A percentile compares a stretch with the other conserved stretches of the same genome.
Evolutionary conservation across 2,797 vertebrate species (phyloP).

Genomic region (Myotis daubentonii): DNA sequence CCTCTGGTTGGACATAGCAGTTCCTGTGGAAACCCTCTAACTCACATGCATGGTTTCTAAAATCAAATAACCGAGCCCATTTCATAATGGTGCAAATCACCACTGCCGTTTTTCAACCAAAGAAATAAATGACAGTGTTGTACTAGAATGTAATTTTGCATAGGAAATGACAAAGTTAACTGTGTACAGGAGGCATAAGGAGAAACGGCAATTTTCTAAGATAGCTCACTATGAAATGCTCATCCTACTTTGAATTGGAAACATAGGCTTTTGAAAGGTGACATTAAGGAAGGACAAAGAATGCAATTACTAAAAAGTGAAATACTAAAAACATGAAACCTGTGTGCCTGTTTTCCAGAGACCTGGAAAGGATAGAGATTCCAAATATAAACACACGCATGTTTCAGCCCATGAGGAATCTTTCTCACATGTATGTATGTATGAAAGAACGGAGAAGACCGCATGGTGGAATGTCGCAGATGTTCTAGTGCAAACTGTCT

Average conservation of each 20-base stretch:
- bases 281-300: conserved; percentile 1
- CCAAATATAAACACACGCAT: conserved; percentile 87
- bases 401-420: conserved; percentile 89
- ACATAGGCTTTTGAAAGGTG: background rate
- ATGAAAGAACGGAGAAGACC: conserved; percentile 45
- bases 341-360: conserved; percentile 82
- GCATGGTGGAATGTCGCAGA: conserved; percentile 32
- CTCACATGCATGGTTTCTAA: background rate
- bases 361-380: conserved; percentile 89
- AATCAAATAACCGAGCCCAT: background rate
- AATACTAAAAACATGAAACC: conserved; percentile 17
- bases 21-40: background rate
- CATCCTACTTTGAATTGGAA: background rate
- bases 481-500: conserved; percentile 50
- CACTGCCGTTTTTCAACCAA: conserved; percentile 1
- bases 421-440: conserved; percentile 88
- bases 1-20: background rate
- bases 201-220: background rate
- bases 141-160: background rate
- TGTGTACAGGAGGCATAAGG: background rate
- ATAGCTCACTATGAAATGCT: background rate
- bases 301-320: background rate
- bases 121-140: background rate
- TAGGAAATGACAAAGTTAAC: background rate
- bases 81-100: background rate